These are phyloP conservation scores for Nothocercus nigrocapillus DNA, from an alignment of 2,113 vertebrate species.

Conservation along the genomic window DNA sequence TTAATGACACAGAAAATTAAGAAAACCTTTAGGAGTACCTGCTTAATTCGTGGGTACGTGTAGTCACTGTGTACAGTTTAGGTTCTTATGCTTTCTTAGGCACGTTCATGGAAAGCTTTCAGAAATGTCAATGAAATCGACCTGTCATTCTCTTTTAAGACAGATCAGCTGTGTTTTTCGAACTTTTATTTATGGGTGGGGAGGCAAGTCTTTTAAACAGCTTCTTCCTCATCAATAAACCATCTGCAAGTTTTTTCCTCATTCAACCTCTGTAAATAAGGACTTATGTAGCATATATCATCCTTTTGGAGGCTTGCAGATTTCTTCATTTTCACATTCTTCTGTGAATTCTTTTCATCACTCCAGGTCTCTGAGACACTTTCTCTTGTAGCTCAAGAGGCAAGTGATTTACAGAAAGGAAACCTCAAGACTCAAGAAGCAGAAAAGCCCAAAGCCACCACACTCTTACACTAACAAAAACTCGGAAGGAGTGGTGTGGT, in stretches of 20 bases:
- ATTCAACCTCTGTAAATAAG: background rate
- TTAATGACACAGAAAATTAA: background rate
- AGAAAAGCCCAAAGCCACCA: background rate
- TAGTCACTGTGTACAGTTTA: background rate
- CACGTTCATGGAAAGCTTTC: background rate
- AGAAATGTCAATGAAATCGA: background rate
- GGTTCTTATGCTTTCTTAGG: background rate
- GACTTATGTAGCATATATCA: background rate
- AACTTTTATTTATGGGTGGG: background rate
- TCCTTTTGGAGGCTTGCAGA: fast-evolving
- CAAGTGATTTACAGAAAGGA: background rate
- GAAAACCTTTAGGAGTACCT: background rate
- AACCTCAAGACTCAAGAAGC: background rate
- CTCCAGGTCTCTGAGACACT: background rate
- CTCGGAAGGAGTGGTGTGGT: background rate
- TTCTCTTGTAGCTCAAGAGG: background rate
- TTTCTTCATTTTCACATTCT: background rate
- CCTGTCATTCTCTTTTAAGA: background rate
- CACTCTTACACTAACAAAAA: background rate
- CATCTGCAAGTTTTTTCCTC: background rate
- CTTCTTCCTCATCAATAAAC: background rate
- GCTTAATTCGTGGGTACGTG: background rate
- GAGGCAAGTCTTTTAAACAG: background rate
- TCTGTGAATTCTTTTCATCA: background rate
- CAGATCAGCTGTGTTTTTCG: background rate